phyloP scores from a whole-genome alignment of 2,113 vertebrate genomes.

The Syngnathus scovelli region DNA sequence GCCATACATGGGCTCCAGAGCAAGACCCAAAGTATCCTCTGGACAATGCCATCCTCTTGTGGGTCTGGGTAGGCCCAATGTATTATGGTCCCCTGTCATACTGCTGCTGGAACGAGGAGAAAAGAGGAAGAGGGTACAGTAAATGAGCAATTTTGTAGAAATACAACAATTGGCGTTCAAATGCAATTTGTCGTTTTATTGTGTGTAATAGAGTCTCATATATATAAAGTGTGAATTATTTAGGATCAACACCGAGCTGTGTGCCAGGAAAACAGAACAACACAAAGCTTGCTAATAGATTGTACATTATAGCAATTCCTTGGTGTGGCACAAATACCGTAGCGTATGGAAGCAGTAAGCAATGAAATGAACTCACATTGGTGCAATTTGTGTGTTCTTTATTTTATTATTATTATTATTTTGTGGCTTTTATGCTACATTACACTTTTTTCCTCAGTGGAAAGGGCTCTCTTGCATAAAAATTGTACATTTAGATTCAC shows the following conservation, averaged over 20 bases:
- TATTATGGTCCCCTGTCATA: conserved; percentile 73
- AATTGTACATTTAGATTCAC: no score
- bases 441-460: background rate
- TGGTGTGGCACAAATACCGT: no score
- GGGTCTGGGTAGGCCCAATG: conserved; percentile 32
- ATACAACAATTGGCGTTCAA: background rate
- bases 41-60: conserved; percentile 26
- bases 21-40: conserved; percentile 51
- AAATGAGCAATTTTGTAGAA: background rate
- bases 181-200: background rate
- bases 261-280: background rate
- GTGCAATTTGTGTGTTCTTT: no score
- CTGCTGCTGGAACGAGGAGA: conserved; percentile 66
- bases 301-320: no score
- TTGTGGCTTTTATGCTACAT: background rate
- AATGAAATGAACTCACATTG: no score
- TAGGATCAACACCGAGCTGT: conserved; percentile 6
- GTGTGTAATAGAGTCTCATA: background rate
- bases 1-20: conserved; percentile 36
- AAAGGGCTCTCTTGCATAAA: no score
- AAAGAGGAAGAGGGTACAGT: conserved; percentile 1
- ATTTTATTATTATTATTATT: background rate
- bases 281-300: background rate
- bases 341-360: no score
- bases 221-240: background rate